A percentile compares a stretch with the other conserved stretches of the same genome.
Evolutionary conservation across 2,888 invertebrate genomes (phyloP).

Genomic region (Shargacucullia verbasci): DNA sequence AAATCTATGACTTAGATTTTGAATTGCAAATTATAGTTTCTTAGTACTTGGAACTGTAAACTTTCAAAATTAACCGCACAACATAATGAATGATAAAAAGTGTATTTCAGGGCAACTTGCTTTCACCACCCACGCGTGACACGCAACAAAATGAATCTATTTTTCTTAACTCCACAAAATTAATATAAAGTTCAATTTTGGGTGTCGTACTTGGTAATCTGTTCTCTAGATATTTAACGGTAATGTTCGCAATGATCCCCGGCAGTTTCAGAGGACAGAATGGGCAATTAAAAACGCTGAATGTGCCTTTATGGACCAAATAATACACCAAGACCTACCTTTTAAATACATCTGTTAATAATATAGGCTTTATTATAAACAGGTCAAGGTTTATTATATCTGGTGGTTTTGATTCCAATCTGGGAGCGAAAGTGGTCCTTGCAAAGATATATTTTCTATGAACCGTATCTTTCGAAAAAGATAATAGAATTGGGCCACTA

Average conservation of each 20-base stretch:
- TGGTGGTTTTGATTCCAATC: neutral
- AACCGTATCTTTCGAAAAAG: neutral
- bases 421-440: constrained; percentile 2
- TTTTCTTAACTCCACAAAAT: constrained; percentile 23
- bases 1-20: no score
- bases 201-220: constrained; percentile 12
- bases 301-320: constrained; percentile 22
- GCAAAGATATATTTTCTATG: no score
- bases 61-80: no score
- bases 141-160: constrained; percentile 9
- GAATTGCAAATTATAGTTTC: no score
- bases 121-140: constrained; percentile 1
- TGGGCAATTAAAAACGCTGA: constrained; percentile 43
- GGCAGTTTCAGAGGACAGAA: constrained; percentile 32
- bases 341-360: constrained; percentile 28
- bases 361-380: constrained; percentile 32
- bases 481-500: constrained; percentile 39
- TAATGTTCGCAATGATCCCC: constrained; percentile 31
- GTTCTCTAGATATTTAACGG: constrained; percentile 12
- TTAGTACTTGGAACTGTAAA: no score
- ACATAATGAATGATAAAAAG: no score
- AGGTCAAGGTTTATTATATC: constrained; percentile 11
- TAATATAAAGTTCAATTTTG: constrained; percentile 15
- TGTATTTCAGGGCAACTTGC: no score
- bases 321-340: constrained; percentile 4